These are phyloP conservation scores for Ochropacha duplaris DNA, from an alignment of 2,888 invertebrate species.

Conservation along the genomic window DNA sequence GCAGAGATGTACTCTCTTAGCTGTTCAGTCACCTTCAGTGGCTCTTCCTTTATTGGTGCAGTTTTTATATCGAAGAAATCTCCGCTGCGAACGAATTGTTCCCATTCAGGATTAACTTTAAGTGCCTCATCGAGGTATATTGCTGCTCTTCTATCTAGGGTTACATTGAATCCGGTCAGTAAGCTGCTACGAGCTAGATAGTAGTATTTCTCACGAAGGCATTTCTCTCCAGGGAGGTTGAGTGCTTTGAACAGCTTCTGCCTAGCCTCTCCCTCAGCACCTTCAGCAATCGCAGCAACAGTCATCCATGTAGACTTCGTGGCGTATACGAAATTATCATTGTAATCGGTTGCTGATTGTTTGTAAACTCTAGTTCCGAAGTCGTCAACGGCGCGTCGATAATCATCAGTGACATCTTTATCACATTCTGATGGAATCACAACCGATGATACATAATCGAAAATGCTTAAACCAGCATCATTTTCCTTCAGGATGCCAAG, in stretches of 20 bases:
- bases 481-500: background rate
- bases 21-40: slow-evolving; percentile 9
- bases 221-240: slow-evolving; percentile 25
- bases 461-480: background rate
- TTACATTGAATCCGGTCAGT: slow-evolving; percentile 14
- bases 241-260: slow-evolving; percentile 26
- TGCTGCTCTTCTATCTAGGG: slow-evolving; percentile 20
- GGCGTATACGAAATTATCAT: slow-evolving; percentile 17
- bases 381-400: slow-evolving; percentile 5
- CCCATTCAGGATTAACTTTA: slow-evolving; percentile 25
- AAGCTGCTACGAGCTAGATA: slow-evolving; percentile 16
- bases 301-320: slow-evolving; percentile 20
- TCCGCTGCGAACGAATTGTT: slow-evolving; percentile 17
- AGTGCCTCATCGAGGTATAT: slow-evolving; percentile 28
- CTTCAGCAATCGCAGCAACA: slow-evolving; percentile 27
- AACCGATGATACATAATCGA: background rate
- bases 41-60: slow-evolving; percentile 21
- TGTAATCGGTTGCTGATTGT: slow-evolving; percentile 7
- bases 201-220: slow-evolving; percentile 26
- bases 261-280: slow-evolving; percentile 16
- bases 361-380: slow-evolving; percentile 9
- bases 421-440: background rate
- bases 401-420: background rate
- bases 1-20: slow-evolving; percentile 18
- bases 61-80: slow-evolving; percentile 15